phyloP scores from a whole-genome alignment of 2,888 invertebrate species.

The Bibio marci region DNA sequence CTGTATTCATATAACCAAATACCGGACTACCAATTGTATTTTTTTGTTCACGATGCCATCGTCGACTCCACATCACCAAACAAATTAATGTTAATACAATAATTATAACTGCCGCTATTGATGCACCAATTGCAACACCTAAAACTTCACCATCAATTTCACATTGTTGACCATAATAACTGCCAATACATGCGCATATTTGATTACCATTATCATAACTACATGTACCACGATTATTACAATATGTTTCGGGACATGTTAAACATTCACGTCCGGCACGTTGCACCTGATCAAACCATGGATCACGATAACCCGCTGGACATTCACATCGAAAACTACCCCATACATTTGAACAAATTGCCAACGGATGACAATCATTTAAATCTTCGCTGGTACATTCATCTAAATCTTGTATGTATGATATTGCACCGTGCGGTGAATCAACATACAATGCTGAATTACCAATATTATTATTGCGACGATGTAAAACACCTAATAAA shows the following conservation, averaged over 20 bases:
- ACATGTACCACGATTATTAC: slow-evolving; percentile 75
- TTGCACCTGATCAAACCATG: slow-evolving; percentile 45
- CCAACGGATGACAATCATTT: slow-evolving; percentile 70
- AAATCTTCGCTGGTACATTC: slow-evolving; percentile 68
- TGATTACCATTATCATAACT: slow-evolving; percentile 43
- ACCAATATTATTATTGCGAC: slow-evolving; percentile 75
- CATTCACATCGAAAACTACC: slow-evolving; percentile 58
- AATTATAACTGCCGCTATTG: slow-evolving; percentile 73
- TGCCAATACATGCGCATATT: slow-evolving; percentile 53
- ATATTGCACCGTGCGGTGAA: slow-evolving; percentile 60
- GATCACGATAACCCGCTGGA: slow-evolving; percentile 56
- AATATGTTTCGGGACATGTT: slow-evolving; percentile 58
- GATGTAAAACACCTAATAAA: slow-evolving; percentile 62
- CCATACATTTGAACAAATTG: slow-evolving; percentile 65
- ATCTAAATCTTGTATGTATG: slow-evolving; percentile 63
- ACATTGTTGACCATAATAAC: slow-evolving; percentile 75
- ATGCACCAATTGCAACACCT: slow-evolving; percentile 80
- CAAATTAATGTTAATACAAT: slow-evolving; percentile 74
- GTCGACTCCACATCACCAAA: slow-evolving; percentile 81
- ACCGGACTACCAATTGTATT: slow-evolving; percentile 62
- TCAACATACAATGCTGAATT: slow-evolving; percentile 74
- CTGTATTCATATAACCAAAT: slow-evolving; percentile 70
- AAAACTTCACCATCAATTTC: slow-evolving; percentile 85
- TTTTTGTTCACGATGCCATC: slow-evolving; percentile 82
- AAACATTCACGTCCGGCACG: slow-evolving; percentile 59